Percentiles rank a stretch among this genome's conserved stretches.
These are phyloP conservation scores for Numenius arquata DNA, from an alignment of 2,113 vertebrate species.

Conservation along the genomic window DNA sequence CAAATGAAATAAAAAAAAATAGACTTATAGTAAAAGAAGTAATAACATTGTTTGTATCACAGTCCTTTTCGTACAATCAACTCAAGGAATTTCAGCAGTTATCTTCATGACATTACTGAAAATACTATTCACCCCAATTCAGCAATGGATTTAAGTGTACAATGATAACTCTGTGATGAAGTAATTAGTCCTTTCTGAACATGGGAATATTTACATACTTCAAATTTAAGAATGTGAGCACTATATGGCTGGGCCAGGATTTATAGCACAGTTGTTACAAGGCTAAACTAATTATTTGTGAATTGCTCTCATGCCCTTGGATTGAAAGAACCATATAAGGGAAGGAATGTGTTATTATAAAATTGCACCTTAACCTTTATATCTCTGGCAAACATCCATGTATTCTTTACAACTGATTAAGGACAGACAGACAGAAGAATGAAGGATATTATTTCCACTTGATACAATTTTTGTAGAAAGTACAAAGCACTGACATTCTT, in stretches of 20 bases:
- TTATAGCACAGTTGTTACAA: constrained; percentile 14
- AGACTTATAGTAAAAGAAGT: background rate
- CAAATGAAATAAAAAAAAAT: background rate
- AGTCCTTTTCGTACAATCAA: background rate
- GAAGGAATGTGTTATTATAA: constrained; percentile 53
- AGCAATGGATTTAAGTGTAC: background rate
- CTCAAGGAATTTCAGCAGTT: background rate
- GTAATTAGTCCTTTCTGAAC: background rate
- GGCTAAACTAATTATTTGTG: constrained; percentile 61
- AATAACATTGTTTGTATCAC: background rate
- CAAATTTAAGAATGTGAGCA: constrained; percentile 18
- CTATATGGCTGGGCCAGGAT: background rate
- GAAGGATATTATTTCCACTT: constrained; percentile 42
- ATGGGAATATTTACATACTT: constrained; percentile 26
- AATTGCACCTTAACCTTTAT: constrained; percentile 57
- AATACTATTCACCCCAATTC: background rate
- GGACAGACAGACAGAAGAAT: constrained; percentile 33
- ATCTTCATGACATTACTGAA: background rate
- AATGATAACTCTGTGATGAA: background rate
- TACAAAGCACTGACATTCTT: constrained; percentile 10
- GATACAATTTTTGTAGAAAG: constrained; percentile 9
- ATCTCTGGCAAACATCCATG: constrained; percentile 52
- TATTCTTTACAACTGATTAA: constrained; percentile 52
- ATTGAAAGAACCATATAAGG: constrained; percentile 41
- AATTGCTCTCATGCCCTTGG: constrained; percentile 51